These are phyloP conservation scores for Ctenodactylus gundi DNA, from an alignment of 2,113 vertebrate genomes.

Conservation along the genomic window DNA sequence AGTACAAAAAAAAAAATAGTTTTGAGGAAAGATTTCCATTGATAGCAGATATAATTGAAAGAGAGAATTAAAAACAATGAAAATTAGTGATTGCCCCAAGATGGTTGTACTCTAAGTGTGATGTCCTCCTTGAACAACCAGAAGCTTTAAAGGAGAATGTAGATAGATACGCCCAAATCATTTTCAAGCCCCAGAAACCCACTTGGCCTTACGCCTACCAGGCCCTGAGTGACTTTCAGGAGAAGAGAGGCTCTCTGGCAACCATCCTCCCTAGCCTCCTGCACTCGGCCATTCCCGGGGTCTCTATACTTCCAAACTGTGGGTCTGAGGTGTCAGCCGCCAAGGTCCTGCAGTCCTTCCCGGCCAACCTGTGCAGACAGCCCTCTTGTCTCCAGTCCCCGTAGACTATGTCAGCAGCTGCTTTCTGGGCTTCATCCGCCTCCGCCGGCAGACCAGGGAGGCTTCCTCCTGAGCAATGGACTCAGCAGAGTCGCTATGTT, in stretches of 20 bases:
- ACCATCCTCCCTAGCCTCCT: conserved; percentile 73
- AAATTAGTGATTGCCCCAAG: not conserved
- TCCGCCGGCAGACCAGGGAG: conserved; percentile 68
- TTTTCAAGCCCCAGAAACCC: conserved; percentile 1
- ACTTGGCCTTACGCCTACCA: conserved; percentile 62
- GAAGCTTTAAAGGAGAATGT: accelerated
- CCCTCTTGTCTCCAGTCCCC: conserved; percentile 18
- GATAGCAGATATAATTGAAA: not conserved
- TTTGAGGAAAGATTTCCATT: accelerated
- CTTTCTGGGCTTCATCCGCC: conserved; percentile 71
- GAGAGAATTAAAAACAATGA: not conserved
- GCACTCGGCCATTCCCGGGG: conserved; percentile 46
- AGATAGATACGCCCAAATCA: not conserved
- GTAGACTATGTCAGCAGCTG: conserved; percentile 62
- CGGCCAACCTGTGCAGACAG: not conserved
- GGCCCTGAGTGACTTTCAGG: conserved; percentile 57
- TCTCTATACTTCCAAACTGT: conserved; percentile 72
- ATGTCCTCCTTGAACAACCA: not conserved
- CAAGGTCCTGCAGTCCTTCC: not conserved
- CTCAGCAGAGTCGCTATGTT: conserved; percentile 56
- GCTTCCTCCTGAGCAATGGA: conserved; percentile 6
- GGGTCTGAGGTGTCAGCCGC: conserved; percentile 16
- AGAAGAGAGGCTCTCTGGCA: conserved; percentile 67
- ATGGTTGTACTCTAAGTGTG: not conserved
- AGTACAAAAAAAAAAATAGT: not conserved